phyloP scores from a whole-genome alignment of 2,888 invertebrate species.

The Stenoptilia bipunctidactyla region DNA sequence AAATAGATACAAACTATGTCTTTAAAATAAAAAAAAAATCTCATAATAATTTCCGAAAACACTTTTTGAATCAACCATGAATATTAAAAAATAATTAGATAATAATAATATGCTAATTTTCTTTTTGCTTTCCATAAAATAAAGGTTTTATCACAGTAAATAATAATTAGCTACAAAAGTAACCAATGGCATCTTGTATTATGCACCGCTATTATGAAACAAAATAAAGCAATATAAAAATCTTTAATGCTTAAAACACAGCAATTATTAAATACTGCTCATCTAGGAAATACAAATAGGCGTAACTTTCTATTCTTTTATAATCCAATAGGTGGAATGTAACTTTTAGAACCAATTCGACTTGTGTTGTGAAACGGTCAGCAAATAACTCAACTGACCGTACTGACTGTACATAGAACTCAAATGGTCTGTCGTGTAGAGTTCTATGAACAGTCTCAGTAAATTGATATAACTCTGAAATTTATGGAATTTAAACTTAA shows the following conservation, averaged over 20 bases:
- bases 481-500: too few species aligned
- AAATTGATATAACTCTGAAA: too few species aligned
- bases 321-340: constrained; percentile 28
- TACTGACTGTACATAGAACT: too few species aligned
- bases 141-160: constrained; percentile 63
- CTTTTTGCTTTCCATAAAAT: constrained; percentile 3
- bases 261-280: too few species aligned
- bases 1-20: too few species aligned
- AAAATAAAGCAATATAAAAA: background rate
- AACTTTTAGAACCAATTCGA: constrained; percentile 23
- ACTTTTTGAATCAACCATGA: too few species aligned
- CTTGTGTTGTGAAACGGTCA: background rate
- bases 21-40: too few species aligned
- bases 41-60: too few species aligned
- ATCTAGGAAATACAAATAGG: too few species aligned
- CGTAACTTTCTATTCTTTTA: constrained; percentile 1
- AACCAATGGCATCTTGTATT: constrained; percentile 53
- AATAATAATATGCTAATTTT: constrained; percentile 8
- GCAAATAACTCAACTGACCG: constrained; percentile 2
- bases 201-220: constrained; percentile 36
- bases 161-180: constrained; percentile 52
- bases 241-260: background rate
- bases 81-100: too few species aligned
- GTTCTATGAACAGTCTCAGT: too few species aligned
- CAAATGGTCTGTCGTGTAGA: too few species aligned